These are phyloP conservation scores for Bradysia coprophila DNA, from an alignment of 1,140 invertebrate genomes.

Conservation along the genomic window DNA sequence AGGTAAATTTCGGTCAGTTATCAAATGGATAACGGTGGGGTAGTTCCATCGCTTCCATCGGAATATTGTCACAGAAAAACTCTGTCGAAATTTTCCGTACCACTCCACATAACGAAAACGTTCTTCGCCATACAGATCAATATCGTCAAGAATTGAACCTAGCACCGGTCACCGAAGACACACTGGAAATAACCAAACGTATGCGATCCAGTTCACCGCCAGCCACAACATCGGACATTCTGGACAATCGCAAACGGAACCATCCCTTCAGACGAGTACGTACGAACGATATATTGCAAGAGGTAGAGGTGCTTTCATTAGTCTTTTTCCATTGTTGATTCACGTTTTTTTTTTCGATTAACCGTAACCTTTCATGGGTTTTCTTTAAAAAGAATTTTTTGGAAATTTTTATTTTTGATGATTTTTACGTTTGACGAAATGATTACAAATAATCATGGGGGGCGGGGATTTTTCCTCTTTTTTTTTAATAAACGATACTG, in stretches of 20 bases:
- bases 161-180: slow-evolving; percentile 69
- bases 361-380: slow-evolving; percentile 3
- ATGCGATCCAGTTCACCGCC: slow-evolving; percentile 94
- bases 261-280: slow-evolving; percentile 39
- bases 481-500: too few relatives aligned
- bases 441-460: too few relatives aligned
- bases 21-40: background rate
- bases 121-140: too few relatives aligned
- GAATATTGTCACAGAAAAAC: slow-evolving; percentile 4
- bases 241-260: slow-evolving; percentile 45
- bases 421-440: too few relatives aligned
- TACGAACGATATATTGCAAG: slow-evolving; percentile 7
- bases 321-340: too few relatives aligned
- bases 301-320: slow-evolving; percentile 10
- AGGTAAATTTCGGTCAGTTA: slow-evolving; percentile 11
- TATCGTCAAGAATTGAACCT: slow-evolving; percentile 55
- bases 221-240: slow-evolving; percentile 74
- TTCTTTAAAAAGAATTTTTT: background rate
- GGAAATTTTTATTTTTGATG: background rate
- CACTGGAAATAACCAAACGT: slow-evolving; percentile 73
- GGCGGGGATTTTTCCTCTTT: too few relatives aligned
- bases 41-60: too few relatives aligned
- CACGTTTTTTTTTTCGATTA: background rate
- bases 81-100: too few relatives aligned
- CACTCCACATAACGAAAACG: too few relatives aligned